These are phyloP conservation scores for Nephrotoma flavescens DNA, from an alignment of 2,888 invertebrate species.

Conservation along the genomic window DNA sequence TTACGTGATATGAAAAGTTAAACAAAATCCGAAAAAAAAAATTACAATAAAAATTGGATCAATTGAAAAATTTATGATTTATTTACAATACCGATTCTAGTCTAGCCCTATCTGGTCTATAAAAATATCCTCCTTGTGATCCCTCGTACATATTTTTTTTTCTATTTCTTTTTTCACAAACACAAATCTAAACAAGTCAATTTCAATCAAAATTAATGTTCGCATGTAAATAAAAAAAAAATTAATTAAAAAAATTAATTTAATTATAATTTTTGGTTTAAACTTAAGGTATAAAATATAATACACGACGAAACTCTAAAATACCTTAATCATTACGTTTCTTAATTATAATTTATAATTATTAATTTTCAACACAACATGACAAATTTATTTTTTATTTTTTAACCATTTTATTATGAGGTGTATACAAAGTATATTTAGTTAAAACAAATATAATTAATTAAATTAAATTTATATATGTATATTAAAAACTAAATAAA, in stretches of 20 bases:
- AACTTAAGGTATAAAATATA: not conserved
- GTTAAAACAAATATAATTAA: not conserved
- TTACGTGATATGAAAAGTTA: not conserved
- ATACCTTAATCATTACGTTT: not conserved
- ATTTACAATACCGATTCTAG: not conserved
- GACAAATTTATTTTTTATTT: not conserved
- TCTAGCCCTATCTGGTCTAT: not conserved
- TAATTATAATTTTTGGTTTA: not conserved
- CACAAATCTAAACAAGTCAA: not conserved
- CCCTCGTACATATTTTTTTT: not conserved
- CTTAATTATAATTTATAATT: not conserved
- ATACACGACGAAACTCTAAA: not conserved
- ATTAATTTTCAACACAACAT: not conserved
- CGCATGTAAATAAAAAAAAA: not conserved
- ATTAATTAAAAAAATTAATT: not conserved
- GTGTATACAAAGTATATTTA: not conserved
- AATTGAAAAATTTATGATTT: not conserved
- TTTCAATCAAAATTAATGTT: not conserved
- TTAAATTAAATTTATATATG: not conserved
- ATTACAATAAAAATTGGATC: not conserved
- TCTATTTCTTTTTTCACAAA: not conserved
- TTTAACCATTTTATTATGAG: not conserved
- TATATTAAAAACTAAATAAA: not conserved
- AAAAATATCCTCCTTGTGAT: not conserved
- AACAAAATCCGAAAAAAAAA: not conserved